Evolutionary conservation across 1,140 invertebrate genomes (phyloP).

Genomic region (Nymphalis io): DNA sequence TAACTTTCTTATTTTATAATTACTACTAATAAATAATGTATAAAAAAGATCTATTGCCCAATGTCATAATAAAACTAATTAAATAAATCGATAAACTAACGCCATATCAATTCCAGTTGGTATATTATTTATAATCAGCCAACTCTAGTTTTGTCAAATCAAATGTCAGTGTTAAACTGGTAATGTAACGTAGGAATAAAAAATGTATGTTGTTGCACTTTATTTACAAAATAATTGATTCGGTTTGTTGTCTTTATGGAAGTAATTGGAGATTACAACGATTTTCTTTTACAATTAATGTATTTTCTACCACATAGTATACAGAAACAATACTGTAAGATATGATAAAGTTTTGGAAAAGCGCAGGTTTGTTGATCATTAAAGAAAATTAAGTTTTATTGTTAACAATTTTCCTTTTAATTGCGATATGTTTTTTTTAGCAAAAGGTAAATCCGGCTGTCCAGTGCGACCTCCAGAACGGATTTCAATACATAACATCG

Average conservation of each 20-base stretch:
- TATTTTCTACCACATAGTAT: slow-evolving; percentile 23
- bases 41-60: no score
- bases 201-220: slow-evolving; percentile 32
- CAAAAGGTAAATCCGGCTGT: slow-evolving; percentile 73
- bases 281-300: slow-evolving; percentile 31
- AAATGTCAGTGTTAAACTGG: slow-evolving; percentile 39
- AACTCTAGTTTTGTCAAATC: slow-evolving; percentile 22
- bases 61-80: no score
- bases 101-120: background rate
- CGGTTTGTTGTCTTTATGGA: slow-evolving; percentile 45
- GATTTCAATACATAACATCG: slow-evolving; percentile 36
- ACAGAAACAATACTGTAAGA: slow-evolving; percentile 24
- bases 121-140: background rate
- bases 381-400: slow-evolving; percentile 3
- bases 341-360: slow-evolving; percentile 79
- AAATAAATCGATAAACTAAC: background rate
- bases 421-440: slow-evolving; percentile 44
- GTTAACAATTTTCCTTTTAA: slow-evolving; percentile 10
- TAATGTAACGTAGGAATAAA: slow-evolving; percentile 24
- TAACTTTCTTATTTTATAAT: no score
- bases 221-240: slow-evolving; percentile 53
- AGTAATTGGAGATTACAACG: slow-evolving; percentile 47
- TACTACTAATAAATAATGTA: no score
- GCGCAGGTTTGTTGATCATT: slow-evolving; percentile 57
- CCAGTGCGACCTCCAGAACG: slow-evolving; percentile 70